A percentile compares a stretch with the other conserved stretches of the same genome.
phyloP scores from a whole-genome alignment of 2,797 vertebrate species.

The Malurus leucopterus region DNA sequence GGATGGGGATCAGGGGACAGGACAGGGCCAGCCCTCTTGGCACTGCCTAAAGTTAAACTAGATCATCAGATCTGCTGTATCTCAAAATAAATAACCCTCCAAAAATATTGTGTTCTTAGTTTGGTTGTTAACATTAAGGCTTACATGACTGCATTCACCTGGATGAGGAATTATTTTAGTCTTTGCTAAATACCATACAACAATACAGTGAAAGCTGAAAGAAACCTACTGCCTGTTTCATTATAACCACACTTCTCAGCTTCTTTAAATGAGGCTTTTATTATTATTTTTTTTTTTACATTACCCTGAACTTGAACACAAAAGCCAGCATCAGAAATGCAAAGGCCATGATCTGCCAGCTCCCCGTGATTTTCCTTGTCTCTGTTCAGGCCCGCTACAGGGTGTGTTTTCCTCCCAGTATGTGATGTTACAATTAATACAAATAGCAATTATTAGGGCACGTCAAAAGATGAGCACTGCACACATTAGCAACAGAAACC shows the following conservation, averaged over 20 bases:
- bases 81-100: neutral
- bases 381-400: neutral
- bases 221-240: neutral
- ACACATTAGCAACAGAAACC: conserved; percentile 2
- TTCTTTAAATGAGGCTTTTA: neutral
- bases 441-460: conserved; percentile 23
- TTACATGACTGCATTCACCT: neutral
- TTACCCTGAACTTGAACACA: neutral
- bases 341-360: neutral
- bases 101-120: neutral
- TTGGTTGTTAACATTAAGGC: neutral
- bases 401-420: conserved; percentile 8
- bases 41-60: neutral
- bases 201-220: neutral
- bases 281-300: neutral
- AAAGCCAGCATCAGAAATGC: neutral
- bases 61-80: neutral
- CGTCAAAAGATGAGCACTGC: neutral
- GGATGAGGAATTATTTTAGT: neutral
- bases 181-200: neutral
- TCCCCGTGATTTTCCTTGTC: neutral
- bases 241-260: neutral
- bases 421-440: neutral
- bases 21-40: neutral
- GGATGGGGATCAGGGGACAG: neutral